Evolutionary conservation across 1,140 invertebrate species (phyloP), one percentile per base, ranked within the genome.

Genomic region (Lordiphosa mommai): DNA sequence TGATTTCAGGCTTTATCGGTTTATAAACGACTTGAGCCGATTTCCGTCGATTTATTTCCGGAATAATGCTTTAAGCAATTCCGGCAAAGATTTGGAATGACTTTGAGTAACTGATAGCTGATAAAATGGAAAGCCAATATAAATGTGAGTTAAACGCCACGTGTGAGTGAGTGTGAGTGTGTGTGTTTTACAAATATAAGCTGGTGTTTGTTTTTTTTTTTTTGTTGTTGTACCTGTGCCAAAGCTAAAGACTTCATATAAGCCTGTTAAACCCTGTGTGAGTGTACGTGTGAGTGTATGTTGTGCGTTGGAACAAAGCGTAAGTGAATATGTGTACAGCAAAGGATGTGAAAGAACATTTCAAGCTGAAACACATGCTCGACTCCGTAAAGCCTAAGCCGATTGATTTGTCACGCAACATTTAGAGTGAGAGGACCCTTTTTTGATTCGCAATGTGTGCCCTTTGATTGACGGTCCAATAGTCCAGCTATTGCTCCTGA

Each of bases 331-430:
- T 61, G 65, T 69, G 65, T 69, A 69, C 64, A 49, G 29, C 4
- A 41, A 23, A 23, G 14, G 38, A 41, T 17, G 10, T 29, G 41
- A 67, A 44, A 29, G 61, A 49, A 49, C 40, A 47, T 55, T 55
- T 27, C 44, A 52, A 43, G 20, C 40, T 23, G 7, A 43, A 43
- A 43, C 40, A 43, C 12, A 43, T 43, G 40, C 17, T 23, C 40
- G 16, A 27, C 27, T 27, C 20, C 40, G 23, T 20, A 43, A 82
- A 82, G 61, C 76, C 66, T 85, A 85, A 84, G 74, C 77, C 72
- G 72, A 77, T 84, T 84, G 77, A 84, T 84, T 84, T 77, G 77
- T 72, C 72, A 84, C 72, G 79, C 79, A 72, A 72, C 79, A 69
- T 77, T 85, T 77, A 69, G 55, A 53, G 64, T 51, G 51, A 61